Evolutionary conservation across 2,113 vertebrate species (phyloP).

Genomic region (Phyllostomus hastatus): DNA sequence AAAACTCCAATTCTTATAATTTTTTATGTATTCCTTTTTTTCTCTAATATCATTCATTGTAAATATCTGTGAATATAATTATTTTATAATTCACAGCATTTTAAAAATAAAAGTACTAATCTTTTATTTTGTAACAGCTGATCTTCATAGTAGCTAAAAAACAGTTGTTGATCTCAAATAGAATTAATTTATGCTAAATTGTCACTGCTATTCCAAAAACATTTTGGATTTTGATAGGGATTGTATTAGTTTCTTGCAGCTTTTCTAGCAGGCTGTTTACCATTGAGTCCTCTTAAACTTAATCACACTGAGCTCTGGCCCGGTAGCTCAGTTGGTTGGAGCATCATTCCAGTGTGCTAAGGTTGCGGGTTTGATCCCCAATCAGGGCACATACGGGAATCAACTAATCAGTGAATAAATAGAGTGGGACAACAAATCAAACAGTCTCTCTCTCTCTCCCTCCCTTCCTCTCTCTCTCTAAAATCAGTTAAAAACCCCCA

Average conservation of each 20-base stretch:
- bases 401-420: too few relatives aligned
- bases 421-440: too few relatives aligned
- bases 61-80: slow-evolving; percentile 42
- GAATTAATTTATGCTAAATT: slow-evolving; percentile 19
- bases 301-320: background rate
- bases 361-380: too few relatives aligned
- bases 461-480: too few relatives aligned
- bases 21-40: background rate
- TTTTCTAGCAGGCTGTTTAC: background rate
- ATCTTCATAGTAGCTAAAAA: slow-evolving; percentile 4
- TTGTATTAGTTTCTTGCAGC: background rate
- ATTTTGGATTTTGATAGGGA: background rate
- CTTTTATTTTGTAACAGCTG: background rate
- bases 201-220: background rate
- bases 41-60: background rate
- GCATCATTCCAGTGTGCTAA: too few relatives aligned
- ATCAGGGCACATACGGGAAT: too few relatives aligned
- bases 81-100: slow-evolving; percentile 29
- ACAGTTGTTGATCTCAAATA: background rate
- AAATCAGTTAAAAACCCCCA: too few relatives aligned
- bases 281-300: background rate
- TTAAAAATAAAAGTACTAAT: slow-evolving; percentile 46
- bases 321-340: too few relatives aligned
- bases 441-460: too few relatives aligned
- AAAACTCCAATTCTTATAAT: background rate